Evolutionary conservation across 2,888 invertebrate genomes (phyloP), one percentile per base, ranked within the genome.

Genomic region (Altica lythri): DNA sequence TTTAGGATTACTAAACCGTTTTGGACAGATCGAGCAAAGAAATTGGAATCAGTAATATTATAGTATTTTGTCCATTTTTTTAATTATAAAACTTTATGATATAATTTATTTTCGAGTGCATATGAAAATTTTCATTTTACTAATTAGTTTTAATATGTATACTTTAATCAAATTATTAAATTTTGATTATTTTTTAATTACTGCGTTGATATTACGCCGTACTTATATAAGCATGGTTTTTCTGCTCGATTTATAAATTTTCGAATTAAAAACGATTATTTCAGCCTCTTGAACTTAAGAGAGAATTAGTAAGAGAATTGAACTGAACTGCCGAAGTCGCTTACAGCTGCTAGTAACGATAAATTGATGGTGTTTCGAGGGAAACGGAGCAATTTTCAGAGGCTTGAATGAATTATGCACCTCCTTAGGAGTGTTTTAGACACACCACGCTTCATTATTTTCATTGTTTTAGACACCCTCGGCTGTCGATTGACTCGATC

Each of bases 311-410:
- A 52, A 49, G 53, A 60, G 56, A 59, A 51, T 2, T 30, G 30
- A 34, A 34, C 34, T 34, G 16, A 34, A 34, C 16, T 34, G 25
- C 25, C 43, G 45, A 60, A 61, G 59, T 60, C 60, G 49, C 61
- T 62, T 62, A 64, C 64, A 65, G 65, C 62, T 64, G 64, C 62
- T 66, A 62, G 63, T 45, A 46, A 35, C 46, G 10, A 64, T 62
- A 61, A 67, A 68, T 66, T 66, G 62, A 66, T 64, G 63, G 63
- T 60, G 58, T 64, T 64, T 64, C 59, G 60, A 63, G 46, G 66
- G 67, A 64, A 66, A 66, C 65, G 63, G 66, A 66, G 63, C 63
- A 67, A 67, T 46, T n/a, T n/a, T 66, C 62, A 62, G 66, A 55
- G 61, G 9, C 35, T 14, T 48, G 64, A 62, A 65, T 67, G 65